A percentile compares a stretch with the other conserved stretches of the same genome.
Conservation (phyloP, 2,797 vertebrate genomes). For the Cossypha polioptera region DNA sequence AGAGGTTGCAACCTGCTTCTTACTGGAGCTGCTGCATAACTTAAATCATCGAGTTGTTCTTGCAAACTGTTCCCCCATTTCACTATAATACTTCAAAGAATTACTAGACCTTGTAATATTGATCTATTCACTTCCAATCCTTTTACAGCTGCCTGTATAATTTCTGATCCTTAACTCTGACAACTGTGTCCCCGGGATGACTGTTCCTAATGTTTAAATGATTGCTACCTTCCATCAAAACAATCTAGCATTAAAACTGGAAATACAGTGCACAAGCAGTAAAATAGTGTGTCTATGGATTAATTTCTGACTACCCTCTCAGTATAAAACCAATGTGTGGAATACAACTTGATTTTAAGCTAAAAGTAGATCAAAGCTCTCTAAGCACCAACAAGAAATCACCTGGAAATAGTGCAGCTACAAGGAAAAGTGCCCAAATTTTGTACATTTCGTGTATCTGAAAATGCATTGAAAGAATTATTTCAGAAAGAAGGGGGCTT, state of each 20-base stretch:
- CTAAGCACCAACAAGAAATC: background rate
- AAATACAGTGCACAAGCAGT: slow-evolving; percentile 3
- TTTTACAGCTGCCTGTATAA: slow-evolving; percentile 74
- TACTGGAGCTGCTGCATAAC: background rate
- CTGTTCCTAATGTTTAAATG: slow-evolving; percentile 51
- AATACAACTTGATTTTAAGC: background rate
- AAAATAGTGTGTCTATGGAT: background rate
- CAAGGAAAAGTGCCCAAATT: background rate
- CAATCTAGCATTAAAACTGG: slow-evolving; percentile 4
- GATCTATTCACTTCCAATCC: slow-evolving; percentile 62
- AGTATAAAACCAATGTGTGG: background rate
- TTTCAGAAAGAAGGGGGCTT: background rate
- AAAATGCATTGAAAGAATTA: background rate
- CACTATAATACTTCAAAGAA: slow-evolving; percentile 58
- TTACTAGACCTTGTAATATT: slow-evolving; percentile 68
- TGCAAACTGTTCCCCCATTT: slow-evolving; percentile 43
- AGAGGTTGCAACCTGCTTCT: background rate
- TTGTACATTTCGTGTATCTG: background rate
- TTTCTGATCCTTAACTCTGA: slow-evolving; percentile 65
- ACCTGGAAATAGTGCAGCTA: background rate
- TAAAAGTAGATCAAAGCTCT: slow-evolving; percentile 20
- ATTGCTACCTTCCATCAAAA: slow-evolving; percentile 49
- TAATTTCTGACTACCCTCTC: background rate
- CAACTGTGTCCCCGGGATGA: slow-evolving; percentile 49
- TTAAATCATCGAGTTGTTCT: slow-evolving; percentile 27